Percentiles rank a stretch among this genome's conserved stretches.
Conservation (phyloP, 2,888 invertebrate species). For the Pyrochroa serraticornis region DNA sequence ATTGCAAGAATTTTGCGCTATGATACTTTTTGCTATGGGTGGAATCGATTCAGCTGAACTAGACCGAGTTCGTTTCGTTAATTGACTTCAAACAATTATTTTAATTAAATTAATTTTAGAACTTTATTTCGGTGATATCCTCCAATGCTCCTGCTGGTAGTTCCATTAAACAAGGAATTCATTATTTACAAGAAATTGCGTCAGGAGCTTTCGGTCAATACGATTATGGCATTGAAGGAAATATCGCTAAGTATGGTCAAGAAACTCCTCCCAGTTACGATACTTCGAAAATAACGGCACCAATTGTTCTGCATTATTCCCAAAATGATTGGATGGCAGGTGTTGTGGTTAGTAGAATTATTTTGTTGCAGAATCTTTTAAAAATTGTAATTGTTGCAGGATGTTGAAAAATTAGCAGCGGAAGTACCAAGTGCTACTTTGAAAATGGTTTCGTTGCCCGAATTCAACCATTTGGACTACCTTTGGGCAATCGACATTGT, state of each 20-base stretch:
- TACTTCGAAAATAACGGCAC: slow-evolving; percentile 28
- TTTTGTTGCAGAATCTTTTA: not conserved
- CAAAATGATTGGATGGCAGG: slow-evolving; percentile 20
- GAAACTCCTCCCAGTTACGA: slow-evolving; percentile 25
- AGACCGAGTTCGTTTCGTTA: not conserved
- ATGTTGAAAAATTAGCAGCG: slow-evolving; percentile 60
- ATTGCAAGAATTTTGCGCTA: slow-evolving; percentile 11
- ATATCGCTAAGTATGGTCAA: slow-evolving; percentile 25
- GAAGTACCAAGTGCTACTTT: slow-evolving; percentile 57
- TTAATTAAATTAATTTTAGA: slow-evolving; percentile 6
- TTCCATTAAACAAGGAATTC: slow-evolving; percentile 21
- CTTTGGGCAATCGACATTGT: slow-evolving; percentile 58
- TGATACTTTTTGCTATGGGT: slow-evolving; percentile 7
- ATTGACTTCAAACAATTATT: not conserved
- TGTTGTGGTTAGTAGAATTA: not conserved
- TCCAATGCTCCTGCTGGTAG: slow-evolving; percentile 22
- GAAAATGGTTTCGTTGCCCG: slow-evolving; percentile 41
- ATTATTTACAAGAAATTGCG: slow-evolving; percentile 13
- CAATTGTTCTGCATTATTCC: slow-evolving; percentile 15
- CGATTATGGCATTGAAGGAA: slow-evolving; percentile 29
- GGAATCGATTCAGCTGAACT: slow-evolving; percentile 13
- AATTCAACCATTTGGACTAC: slow-evolving; percentile 62
- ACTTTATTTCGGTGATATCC: slow-evolving; percentile 19
- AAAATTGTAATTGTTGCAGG: slow-evolving; percentile 6
- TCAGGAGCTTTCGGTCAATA: slow-evolving; percentile 26